phyloP scores from a whole-genome alignment of 2,888 invertebrate species.

The Pinctada fucata region DNA sequence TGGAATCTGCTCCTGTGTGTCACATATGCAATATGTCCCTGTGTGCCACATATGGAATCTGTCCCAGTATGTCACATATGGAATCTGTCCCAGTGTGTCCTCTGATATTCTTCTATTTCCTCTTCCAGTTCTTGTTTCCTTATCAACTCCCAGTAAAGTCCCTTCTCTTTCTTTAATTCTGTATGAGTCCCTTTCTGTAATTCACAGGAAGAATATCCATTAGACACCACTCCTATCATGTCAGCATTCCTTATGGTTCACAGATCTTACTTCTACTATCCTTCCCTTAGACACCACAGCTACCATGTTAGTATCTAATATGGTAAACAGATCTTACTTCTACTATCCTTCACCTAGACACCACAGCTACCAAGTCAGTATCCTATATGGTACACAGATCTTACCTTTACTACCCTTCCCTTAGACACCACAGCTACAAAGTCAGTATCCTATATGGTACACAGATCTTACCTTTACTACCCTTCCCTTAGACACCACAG shows the following conservation, averaged over 20 bases:
- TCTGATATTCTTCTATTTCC: slow-evolving; percentile 54
- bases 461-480: slow-evolving; percentile 71
- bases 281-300: slow-evolving; percentile 91
- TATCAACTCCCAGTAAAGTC: slow-evolving; percentile 89
- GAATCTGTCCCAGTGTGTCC: slow-evolving; percentile 9
- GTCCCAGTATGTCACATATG: background rate
- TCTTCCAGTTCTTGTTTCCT: slow-evolving; percentile 75
- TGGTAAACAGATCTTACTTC: slow-evolving; percentile 81
- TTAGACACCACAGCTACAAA: too few species aligned
- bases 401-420: too few species aligned
- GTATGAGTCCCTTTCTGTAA: slow-evolving; percentile 90
- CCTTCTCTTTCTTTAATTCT: slow-evolving; percentile 85
- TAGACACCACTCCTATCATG: background rate
- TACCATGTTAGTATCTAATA: slow-evolving; percentile 93
- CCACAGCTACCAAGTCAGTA: slow-evolving; percentile 94
- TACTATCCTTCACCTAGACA: slow-evolving; percentile 84
- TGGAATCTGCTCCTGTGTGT: too few species aligned
- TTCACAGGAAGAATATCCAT: slow-evolving; percentile 38
- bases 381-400: slow-evolving; percentile 90
- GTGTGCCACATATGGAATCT: too few species aligned
- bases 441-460: slow-evolving; percentile 37
- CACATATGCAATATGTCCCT: too few species aligned
- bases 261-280: slow-evolving; percentile 71
- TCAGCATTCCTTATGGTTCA: too few species aligned
- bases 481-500: slow-evolving; percentile 89